Base-by-base conservation (phyloP, 2,797 vertebrate genomes). In the Gouania willdenowi region DNA sequence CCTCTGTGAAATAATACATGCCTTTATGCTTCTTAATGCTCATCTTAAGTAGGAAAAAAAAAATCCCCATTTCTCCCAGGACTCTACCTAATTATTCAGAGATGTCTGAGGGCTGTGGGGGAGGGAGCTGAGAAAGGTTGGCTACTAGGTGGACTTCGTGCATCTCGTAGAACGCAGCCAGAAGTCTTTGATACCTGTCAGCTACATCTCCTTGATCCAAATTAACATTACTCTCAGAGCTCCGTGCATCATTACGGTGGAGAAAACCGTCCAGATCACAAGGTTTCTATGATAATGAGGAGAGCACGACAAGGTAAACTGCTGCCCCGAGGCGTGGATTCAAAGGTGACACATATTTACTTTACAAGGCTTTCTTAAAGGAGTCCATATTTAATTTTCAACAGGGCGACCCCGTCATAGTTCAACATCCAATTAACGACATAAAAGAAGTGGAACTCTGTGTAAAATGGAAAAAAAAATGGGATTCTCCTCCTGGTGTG, bases 271-370 rank as follows among this genome's bases (percentile, higher is more conserved):
- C 49, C 64, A 41, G 72, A 77, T 80, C 68, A 66, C 63, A 71
- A 79, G 82, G 82, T 81, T 66, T 69, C 39, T 14, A 56, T 51
- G 66, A 61, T 85, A 84, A 86, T 69, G 83, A 86, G 79, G 51
- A 30, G 46, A 50, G 45, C 56, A 57, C 40, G 40, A 75, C 57
- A 36, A 71, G 56, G 47, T 66, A 66, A 77, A 79, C 62, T 54
- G 61, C 59, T 1, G 53, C 41, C 15, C 33, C 1, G 42, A 57
- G 55, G 48, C 14, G 22, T 5, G 19, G 55, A 64, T 63, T 68
- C 37, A 49, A 65, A 69, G 41, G 33, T 23, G 52, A 47, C 8
- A 26, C 46, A 37, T 69, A 54, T 76, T 76, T 67, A 80, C 73
- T 56, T 61, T 48, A 18, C 26, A 11, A 66, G 36, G 34, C 21